phyloP scores from a whole-genome alignment of 2,797 vertebrate species.

The Intellagama lesueurii region DNA sequence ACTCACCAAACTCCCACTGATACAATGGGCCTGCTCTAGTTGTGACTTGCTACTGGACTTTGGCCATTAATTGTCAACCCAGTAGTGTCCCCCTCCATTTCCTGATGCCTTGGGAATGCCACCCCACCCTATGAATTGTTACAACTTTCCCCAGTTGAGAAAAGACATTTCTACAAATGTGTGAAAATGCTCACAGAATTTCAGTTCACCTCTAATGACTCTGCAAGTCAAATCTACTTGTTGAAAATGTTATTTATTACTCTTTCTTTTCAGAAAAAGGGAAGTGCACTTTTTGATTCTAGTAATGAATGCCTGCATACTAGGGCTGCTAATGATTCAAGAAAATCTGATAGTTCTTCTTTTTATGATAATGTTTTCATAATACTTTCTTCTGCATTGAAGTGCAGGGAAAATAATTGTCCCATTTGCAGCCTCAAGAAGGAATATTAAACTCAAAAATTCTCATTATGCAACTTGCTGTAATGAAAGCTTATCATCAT shows the following conservation, averaged over 20 bases:
- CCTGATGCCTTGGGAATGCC: neutral
- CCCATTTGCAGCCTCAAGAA: neutral
- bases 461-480: neutral
- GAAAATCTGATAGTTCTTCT: neutral
- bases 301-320: neutral
- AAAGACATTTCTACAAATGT: neutral
- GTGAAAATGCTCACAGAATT: neutral
- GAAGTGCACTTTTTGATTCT: neutral
- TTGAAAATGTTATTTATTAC: neutral
- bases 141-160: neutral
- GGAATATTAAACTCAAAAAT: constrained; percentile 7
- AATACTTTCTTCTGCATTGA: neutral
- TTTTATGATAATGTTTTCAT: constrained; percentile 11
- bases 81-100: neutral
- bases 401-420: neutral
- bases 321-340: neutral
- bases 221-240: neutral
- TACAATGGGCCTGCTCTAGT: no score
- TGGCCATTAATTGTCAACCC: neutral
- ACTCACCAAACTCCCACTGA: no score
- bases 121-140: neutral
- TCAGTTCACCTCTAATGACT: neutral
- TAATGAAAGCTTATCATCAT: constrained; percentile 4
- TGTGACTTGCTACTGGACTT: no score
- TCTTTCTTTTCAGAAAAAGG: neutral